Evolutionary conservation across 2,888 invertebrate species (phyloP), one percentile per base, ranked within the genome.

Genomic region (Ypsolopha sequella): DNA sequence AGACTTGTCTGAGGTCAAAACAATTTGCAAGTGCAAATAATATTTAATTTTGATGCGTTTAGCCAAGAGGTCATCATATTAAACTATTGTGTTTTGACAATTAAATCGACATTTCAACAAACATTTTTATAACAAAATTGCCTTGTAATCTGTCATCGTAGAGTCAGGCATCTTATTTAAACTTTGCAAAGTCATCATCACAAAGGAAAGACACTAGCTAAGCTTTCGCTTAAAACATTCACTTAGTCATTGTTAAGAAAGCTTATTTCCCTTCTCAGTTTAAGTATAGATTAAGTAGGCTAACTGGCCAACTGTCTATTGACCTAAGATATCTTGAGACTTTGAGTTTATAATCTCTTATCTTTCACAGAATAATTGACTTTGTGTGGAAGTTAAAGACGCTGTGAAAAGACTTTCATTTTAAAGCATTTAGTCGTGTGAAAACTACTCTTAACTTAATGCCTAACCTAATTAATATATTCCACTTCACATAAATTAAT

Each of bases 221-320:
- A 41, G 41, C 51, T 51, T 51, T 51, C 51, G 36, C 45, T 38
- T 10, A 49, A 24, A 24, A 11, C 41, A 24, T 49, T 47, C 8
- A 47, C 47, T 47, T 49, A 39, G 24, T 39, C 38, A 49, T 46
- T 46, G 46, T 46, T 8, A 7, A 47, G 9, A n/a, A 8, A 48
- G 10, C 36, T 11, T 46, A 46, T 11, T 46, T 35, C 34, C 34
- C 13, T 36, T 36, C 13, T 36, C 36, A 46, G 11, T 24, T 10
- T 35, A n/a, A 50, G 36, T 36, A 41, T 9, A 43, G 41, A 10
- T 24, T 11, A 55, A 50, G 52, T 54, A 46, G 56, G 54, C 52
- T 41, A 53, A 14, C 35, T 35, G 54, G 53, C 14, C 53, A 50
- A 55, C 48, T 50, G 51, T 44, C 33, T 35, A 50, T 50, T 50